Conservation (phyloP, 2,797 vertebrate species). For the Tragopan temminckii region DNA sequence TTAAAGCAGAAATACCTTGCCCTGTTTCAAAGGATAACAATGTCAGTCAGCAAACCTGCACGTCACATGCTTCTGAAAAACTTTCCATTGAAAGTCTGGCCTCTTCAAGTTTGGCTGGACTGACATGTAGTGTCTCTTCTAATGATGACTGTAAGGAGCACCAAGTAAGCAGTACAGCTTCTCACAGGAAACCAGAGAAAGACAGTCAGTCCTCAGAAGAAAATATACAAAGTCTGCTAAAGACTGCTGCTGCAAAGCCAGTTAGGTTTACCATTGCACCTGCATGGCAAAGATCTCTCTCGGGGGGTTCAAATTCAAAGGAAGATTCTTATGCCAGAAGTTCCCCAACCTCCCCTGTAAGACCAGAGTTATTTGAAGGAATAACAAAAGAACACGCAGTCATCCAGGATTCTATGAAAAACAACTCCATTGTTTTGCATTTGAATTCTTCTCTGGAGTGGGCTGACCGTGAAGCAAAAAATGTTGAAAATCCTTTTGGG, state of each 20-base stretch:
- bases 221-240: slow-evolving; percentile 15
- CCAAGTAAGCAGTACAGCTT: neutral
- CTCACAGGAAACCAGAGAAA: slow-evolving; percentile 19
- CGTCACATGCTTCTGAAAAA: neutral
- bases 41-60: neutral
- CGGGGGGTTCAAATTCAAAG: slow-evolving; percentile 60
- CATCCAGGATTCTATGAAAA: neutral
- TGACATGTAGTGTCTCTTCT: neutral
- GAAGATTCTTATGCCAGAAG: slow-evolving; percentile 66
- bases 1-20: neutral
- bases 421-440: neutral
- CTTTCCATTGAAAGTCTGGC: slow-evolving; percentile 21
- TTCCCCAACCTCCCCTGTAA: slow-evolving; percentile 43
- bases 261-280: slow-evolving; percentile 81
- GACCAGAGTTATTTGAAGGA: slow-evolving; percentile 64
- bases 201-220: neutral
- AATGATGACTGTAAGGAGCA: neutral
- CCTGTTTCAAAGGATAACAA: neutral
- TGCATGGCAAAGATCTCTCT: slow-evolving; percentile 84
- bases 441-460: neutral
- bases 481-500: slow-evolving; percentile 86
- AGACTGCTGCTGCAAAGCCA: slow-evolving; percentile 67
- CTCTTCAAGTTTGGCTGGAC: slow-evolving; percentile 24
- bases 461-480: slow-evolving; percentile 50
- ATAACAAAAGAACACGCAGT: neutral